Evolutionary conservation across 2,113 vertebrate genomes (phyloP).

Genomic region (Seriola rivoliana): DNA sequence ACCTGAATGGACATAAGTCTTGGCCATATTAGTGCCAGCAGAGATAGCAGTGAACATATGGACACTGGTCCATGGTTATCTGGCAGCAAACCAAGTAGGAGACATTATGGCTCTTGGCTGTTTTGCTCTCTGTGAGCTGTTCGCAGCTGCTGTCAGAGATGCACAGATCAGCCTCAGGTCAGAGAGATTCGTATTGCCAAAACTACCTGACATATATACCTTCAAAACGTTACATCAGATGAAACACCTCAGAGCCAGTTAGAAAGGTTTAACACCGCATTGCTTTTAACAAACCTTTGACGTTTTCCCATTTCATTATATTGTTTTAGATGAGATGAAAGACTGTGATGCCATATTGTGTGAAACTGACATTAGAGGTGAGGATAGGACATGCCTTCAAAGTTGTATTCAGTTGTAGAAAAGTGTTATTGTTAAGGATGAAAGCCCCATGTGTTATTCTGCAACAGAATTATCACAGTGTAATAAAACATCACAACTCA

Average conservation of each 20-base stretch:
- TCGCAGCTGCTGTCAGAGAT: constrained; percentile 42
- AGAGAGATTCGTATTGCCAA: constrained; percentile 27
- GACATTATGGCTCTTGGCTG: constrained; percentile 10
- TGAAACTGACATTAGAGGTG: constrained; percentile 35
- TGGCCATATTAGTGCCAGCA: not conserved
- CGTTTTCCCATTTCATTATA: constrained; percentile 62
- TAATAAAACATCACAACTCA: constrained; percentile 3
- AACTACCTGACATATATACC: constrained; percentile 48
- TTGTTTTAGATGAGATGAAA: constrained; percentile 61
- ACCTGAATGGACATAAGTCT: constrained; percentile 6
- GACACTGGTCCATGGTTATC: constrained; percentile 1
- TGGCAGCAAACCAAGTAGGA: constrained; percentile 16
- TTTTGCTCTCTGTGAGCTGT: constrained; percentile 46
- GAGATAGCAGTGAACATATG: constrained; percentile 18
- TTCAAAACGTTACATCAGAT: constrained; percentile 65
- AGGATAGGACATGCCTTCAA: constrained; percentile 32
- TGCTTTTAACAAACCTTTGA: constrained; percentile 47
- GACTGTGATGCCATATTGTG: constrained; percentile 4
- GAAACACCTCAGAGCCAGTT: constrained; percentile 59
- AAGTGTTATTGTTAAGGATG: constrained; percentile 44
- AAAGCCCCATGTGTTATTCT: constrained; percentile 32
- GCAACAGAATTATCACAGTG: constrained; percentile 23
- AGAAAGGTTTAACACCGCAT: constrained; percentile 36
- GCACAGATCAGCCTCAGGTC: constrained; percentile 48
- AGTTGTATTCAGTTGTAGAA: constrained; percentile 27